phyloP scores from a whole-genome alignment of 2,888 invertebrate species.

The Cephus pygmeus region DNA sequence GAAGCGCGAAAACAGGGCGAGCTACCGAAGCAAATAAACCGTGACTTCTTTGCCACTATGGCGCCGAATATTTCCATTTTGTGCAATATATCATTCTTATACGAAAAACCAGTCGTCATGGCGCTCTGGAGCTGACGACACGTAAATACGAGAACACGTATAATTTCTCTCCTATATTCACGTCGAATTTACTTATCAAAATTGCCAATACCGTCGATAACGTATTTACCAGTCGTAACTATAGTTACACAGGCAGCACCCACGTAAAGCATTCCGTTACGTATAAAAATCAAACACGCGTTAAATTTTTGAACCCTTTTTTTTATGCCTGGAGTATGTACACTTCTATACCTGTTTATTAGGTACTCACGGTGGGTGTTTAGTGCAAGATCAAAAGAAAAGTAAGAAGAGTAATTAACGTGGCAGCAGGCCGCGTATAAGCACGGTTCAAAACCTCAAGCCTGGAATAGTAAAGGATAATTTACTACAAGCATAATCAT shows the following conservation, averaged over 20 bases:
- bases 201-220: neutral
- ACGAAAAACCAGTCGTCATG: neutral
- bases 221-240: neutral
- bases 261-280: neutral
- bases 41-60: neutral
- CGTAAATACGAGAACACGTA: neutral
- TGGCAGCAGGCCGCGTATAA: neutral
- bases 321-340: neutral
- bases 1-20: neutral
- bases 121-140: neutral
- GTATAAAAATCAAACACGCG: neutral
- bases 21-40: neutral
- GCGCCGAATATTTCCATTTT: slow-evolving; percentile 2
- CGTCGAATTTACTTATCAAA: neutral
- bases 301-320: neutral
- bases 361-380: neutral
- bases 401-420: neutral
- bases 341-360: neutral
- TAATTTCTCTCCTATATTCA: neutral
- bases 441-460: neutral
- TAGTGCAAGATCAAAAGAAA: neutral
- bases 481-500: slow-evolving; percentile 46
- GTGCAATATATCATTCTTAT: neutral
- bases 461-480: slow-evolving; percentile 39
- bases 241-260: neutral